Conservation (phyloP, 2,888 invertebrate genomes). For the Drosophila affinis region DNA sequence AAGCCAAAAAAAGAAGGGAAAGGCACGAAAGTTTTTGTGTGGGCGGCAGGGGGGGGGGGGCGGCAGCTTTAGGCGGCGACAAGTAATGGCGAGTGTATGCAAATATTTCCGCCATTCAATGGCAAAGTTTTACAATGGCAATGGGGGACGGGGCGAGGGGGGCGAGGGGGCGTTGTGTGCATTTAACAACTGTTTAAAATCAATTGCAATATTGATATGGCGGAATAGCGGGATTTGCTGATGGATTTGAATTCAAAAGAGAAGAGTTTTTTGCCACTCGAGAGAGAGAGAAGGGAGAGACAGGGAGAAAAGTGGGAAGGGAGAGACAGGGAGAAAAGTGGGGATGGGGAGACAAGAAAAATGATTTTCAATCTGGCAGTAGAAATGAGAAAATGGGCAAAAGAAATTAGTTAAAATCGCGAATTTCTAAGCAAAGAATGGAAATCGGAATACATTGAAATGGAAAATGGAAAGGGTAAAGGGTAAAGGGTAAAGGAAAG, state of each 20-base stretch:
- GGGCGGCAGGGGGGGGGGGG: background rate
- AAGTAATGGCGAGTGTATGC: conserved; percentile 58
- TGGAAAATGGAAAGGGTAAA: background rate
- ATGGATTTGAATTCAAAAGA: conserved; percentile 25
- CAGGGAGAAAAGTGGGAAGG: no score
- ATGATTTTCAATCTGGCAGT: background rate
- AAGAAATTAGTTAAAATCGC: background rate
- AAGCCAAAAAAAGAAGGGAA: background rate
- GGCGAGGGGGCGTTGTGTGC: conserved; percentile 49
- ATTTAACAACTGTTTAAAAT: conserved; percentile 73
- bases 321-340: no score
- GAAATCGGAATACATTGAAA: background rate
- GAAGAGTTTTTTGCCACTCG: background rate
- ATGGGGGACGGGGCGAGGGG: no score
- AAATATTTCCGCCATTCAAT: conserved; percentile 56
- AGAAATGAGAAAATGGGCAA: background rate
- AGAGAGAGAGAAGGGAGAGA: no score
- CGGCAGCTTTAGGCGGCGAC: conserved; percentile 6
- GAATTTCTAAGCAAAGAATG: background rate
- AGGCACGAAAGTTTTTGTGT: conserved; percentile 47
- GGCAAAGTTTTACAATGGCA: conserved; percentile 61
- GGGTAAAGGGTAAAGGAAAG: no score
- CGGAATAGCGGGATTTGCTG: conserved; percentile 42
- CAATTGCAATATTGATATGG: conserved; percentile 73
- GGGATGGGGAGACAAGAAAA: background rate